Conservation (phyloP, 2,113 vertebrate genomes). For the Propithecus coquereli region DNA sequence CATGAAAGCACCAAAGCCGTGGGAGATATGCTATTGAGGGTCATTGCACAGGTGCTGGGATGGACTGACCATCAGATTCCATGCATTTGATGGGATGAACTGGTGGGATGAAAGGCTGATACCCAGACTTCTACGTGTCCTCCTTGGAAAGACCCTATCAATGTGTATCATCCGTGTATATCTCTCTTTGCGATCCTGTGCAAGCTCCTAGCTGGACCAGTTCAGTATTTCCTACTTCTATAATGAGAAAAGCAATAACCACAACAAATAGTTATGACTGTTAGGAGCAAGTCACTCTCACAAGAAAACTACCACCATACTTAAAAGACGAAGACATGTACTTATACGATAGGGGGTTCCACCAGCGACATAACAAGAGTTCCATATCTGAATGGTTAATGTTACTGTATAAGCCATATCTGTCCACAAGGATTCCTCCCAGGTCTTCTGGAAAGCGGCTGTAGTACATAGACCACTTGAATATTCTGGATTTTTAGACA, state of each 20-base stretch:
- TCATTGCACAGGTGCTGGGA: neutral
- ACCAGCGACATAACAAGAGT: neutral
- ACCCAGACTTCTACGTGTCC: neutral
- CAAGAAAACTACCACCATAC: neutral
- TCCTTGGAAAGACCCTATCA: neutral
- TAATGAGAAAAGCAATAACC: neutral
- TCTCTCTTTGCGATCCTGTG: neutral
- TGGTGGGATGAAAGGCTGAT: neutral
- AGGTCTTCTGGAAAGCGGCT: neutral
- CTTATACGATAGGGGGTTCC: neutral
- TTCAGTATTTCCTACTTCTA: neutral
- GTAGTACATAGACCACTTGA: neutral
- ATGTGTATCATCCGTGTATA: rapidly evolving
- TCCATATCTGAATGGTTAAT: neutral
- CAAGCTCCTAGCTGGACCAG: neutral
- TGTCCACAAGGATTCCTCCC: neutral
- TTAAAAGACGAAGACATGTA: neutral
- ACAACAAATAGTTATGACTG: neutral
- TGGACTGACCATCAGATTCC: neutral
- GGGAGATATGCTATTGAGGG: neutral
- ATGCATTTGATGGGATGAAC: neutral
- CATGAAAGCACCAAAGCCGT: neutral
- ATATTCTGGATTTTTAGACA: neutral
- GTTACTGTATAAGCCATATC: neutral
- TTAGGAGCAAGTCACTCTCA: neutral